These are phyloP conservation scores for Clunio marinus DNA, from an alignment of 2,888 invertebrate species.

Conservation along the genomic window DNA sequence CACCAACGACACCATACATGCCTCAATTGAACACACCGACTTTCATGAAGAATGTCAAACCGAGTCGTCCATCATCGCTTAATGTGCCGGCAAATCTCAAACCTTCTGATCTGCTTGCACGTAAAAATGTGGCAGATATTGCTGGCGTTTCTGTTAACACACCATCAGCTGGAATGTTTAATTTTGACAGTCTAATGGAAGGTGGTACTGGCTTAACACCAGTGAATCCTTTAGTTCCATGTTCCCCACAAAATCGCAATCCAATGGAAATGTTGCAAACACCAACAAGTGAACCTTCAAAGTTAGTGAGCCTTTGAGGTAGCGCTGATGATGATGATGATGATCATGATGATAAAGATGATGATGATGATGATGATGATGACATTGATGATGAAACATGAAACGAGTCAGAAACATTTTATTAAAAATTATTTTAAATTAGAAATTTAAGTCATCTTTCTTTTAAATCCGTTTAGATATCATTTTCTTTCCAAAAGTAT, in stretches of 20 bases:
- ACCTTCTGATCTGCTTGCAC: conserved; percentile 55
- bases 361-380: neutral
- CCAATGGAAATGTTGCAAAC: conserved; percentile 62
- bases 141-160: conserved; percentile 81
- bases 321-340: neutral
- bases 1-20: conserved; percentile 42
- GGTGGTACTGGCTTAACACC: conserved; percentile 90
- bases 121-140: conserved; percentile 58
- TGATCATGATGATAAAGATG: neutral
- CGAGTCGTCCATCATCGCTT: conserved; percentile 69
- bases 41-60: conserved; percentile 50
- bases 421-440: conserved; percentile 3
- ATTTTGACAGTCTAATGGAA: conserved; percentile 89
- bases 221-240: conserved; percentile 66
- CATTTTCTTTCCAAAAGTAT: conserved; percentile 2
- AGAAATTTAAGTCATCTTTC: conserved; percentile 8
- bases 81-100: conserved; percentile 60
- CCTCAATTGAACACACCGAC: conserved; percentile 50
- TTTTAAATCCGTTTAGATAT: too few relatives aligned
- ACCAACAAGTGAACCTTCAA: conserved; percentile 67
- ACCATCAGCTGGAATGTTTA: conserved; percentile 82
- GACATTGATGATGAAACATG: neutral
- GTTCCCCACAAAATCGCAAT: conserved; percentile 72
- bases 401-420: conserved; percentile 16
- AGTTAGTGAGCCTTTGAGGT: conserved; percentile 79